Percentiles rank a stretch among this genome's conserved stretches.
These are phyloP conservation scores for Halictus ligatus DNA, from an alignment of 2,888 invertebrate genomes.

Conservation along the genomic window DNA sequence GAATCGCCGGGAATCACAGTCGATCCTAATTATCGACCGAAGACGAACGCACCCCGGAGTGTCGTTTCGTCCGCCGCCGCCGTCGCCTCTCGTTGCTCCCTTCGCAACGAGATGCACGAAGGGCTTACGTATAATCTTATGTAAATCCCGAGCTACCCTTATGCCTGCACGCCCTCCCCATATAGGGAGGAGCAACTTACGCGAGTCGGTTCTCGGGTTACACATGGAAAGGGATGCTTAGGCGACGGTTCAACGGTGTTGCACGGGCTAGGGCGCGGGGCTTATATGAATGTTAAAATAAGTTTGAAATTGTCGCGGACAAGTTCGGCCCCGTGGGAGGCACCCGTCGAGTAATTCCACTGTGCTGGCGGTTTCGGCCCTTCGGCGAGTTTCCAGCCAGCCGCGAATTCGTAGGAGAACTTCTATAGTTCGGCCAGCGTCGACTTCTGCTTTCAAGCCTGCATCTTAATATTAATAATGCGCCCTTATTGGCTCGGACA, in stretches of 20 bases:
- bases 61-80: slow-evolving; percentile 67
- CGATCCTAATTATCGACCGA: slow-evolving; percentile 80
- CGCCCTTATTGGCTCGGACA: neutral
- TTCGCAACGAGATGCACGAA: slow-evolving; percentile 64
- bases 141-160: slow-evolving; percentile 81
- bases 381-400: slow-evolving; percentile 74
- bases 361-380: slow-evolving; percentile 82
- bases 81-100: slow-evolving; percentile 61
- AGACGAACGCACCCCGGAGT: slow-evolving; percentile 78
- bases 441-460: slow-evolving; percentile 48
- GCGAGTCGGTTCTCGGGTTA: slow-evolving; percentile 73
- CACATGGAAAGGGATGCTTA: slow-evolving; percentile 73
- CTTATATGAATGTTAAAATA: slow-evolving; percentile 85
- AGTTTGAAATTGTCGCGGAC: slow-evolving; percentile 85
- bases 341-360: slow-evolving; percentile 83
- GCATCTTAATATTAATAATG: slow-evolving; percentile 34
- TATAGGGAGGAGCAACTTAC: slow-evolving; percentile 60
- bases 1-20: slow-evolving; percentile 45
- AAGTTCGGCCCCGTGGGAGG: slow-evolving; percentile 83
- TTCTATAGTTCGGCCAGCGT: slow-evolving; percentile 43
- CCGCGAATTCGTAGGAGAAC: slow-evolving; percentile 66
- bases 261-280: slow-evolving; percentile 73
- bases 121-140: slow-evolving; percentile 81
- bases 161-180: slow-evolving; percentile 75
- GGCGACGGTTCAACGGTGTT: slow-evolving; percentile 57